These are phyloP conservation scores for Dysdera silvatica DNA, from an alignment of 1,140 invertebrate genomes.

Conservation along the genomic window DNA sequence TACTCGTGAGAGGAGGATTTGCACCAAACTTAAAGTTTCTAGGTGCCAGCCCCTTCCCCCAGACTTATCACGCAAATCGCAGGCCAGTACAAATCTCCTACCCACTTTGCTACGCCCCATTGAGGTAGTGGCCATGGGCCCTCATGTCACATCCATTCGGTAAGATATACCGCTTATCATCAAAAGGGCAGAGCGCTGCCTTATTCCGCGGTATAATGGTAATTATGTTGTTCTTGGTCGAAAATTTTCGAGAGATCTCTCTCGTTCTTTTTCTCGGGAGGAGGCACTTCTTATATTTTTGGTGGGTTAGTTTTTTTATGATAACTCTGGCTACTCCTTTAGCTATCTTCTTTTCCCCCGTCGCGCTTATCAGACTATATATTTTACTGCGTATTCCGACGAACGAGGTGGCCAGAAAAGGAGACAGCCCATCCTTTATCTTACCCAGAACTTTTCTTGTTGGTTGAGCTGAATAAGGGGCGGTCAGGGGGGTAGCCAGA, in stretches of 20 bases:
- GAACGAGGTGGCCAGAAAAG: not conserved
- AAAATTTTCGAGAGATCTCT: not conserved
- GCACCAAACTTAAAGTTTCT: no score
- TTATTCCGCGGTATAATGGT: not conserved
- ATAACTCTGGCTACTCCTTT: conserved; percentile 7
- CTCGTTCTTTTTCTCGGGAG: not conserved
- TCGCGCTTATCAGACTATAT: not conserved
- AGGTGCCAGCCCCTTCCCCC: no score
- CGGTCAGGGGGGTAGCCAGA: conserved; percentile 5
- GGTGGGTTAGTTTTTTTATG: not conserved
- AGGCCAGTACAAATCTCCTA: no score
- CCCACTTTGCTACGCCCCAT: no score
- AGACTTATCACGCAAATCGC: no score
- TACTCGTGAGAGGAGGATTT: no score
- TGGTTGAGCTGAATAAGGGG: not conserved
- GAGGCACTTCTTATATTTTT: not conserved
- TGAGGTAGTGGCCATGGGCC: no score
- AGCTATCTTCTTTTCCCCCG: not conserved
- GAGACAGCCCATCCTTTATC: conserved; percentile 12
- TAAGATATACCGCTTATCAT: not conserved
- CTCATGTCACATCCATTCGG: no score
- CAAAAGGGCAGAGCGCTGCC: not conserved
- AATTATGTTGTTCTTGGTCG: not conserved
- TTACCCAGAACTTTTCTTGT: conserved; percentile 9
- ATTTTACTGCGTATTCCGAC: conserved; percentile 13